Evolutionary conservation across 2,113 vertebrate genomes (phyloP), one percentile per base, ranked within the genome.

Genomic region (Menura novaehollandiae): DNA sequence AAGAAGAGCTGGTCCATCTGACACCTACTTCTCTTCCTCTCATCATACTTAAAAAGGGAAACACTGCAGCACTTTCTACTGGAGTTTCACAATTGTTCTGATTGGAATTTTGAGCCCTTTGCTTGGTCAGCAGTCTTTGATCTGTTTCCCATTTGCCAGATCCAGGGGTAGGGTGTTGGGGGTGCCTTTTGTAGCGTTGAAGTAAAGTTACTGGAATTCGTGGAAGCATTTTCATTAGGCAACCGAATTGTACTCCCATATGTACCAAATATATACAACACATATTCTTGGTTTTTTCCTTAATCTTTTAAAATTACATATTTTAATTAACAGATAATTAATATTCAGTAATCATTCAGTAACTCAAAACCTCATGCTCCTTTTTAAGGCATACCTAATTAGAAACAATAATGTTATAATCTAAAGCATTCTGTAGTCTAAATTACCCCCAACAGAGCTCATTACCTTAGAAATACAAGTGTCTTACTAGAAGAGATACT

Each of bases 141-240:
- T 24, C 14, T 67, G 22, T 33, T 9, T 23, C 6, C 7, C 39
- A 1, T 68, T 66, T 72, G 33, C 3, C 22, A 74, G 6, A 62
- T 44, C 11, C 1, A 10, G 4, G 10, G 3, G 1, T 30, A 7
- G 3, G 20, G 1, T 16, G 3, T 33, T 11, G 10, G 2, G 3
- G 7, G 4, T 24, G 7, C 24, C 3, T 59, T 53, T 68, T 39
- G 7, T 56, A 39, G 16, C 14, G 33, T 20, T 77, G 44, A 60
- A 55, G 26, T 1, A 72, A 51, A 47, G 18, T 18, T 66, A 24
- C 14, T 81, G 35, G 73, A 64, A 22, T 62, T 69, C 15, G 35
- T 13, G 4, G 24, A 69, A 66, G 1, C 41, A 4, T 66, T 79
- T 84, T 46, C 3, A 64, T 46, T 49, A 60, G 5, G 8, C 5